phyloP scores from a whole-genome alignment of 2,113 vertebrate genomes.

The Speoplatyrhinus poulsoni region DNA sequence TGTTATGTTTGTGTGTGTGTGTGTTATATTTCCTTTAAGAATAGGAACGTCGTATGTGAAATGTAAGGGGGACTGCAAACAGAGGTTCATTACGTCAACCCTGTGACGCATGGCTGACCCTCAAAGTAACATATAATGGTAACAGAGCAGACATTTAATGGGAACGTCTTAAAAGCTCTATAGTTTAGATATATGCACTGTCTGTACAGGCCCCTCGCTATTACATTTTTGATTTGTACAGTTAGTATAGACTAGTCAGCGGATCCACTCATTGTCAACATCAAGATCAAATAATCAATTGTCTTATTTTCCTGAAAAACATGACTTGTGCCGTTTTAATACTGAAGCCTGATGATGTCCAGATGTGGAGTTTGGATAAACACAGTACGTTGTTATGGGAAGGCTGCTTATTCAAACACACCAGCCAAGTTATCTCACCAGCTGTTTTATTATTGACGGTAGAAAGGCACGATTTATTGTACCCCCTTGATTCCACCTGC shows the following conservation, averaged over 20 bases:
- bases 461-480: background rate
- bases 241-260: too few species aligned
- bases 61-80: background rate
- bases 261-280: too few species aligned
- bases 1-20: too few species aligned
- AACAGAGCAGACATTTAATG: background rate
- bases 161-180: background rate
- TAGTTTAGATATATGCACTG: background rate
- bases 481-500: too few species aligned
- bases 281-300: too few species aligned
- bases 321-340: too few species aligned
- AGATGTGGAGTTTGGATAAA: background rate
- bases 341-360: too few species aligned
- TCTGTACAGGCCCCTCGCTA: background rate
- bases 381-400: background rate
- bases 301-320: too few species aligned
- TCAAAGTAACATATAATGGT: background rate
- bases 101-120: background rate
- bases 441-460: background rate
- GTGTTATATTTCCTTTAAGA: too few species aligned
- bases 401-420: background rate
- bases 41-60: background rate
- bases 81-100: background rate
- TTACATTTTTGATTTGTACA: too few species aligned
- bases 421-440: background rate